Conservation (phyloP, 1,140 invertebrate genomes). For the Yoshiicerus persimilis region DNA sequence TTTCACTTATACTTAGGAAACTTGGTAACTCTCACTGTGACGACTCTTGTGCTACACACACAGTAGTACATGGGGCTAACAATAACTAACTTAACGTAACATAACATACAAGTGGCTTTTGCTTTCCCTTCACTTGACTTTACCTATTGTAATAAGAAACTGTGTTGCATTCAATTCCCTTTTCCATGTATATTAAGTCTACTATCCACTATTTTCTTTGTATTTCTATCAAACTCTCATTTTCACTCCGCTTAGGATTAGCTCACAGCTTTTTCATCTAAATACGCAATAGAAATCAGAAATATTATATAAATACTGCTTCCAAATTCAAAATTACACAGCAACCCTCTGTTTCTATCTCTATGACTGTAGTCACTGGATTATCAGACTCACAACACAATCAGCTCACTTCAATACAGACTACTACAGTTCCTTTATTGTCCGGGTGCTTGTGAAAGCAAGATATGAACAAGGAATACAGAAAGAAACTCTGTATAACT, state of each 20-base stretch:
- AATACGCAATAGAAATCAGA: neutral
- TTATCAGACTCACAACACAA: too few relatives aligned
- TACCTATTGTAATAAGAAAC: neutral
- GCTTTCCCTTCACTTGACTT: neutral
- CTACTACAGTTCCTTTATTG: neutral
- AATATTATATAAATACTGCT: neutral
- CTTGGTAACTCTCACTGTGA: neutral
- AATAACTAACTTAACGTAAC: neutral
- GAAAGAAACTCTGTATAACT: neutral
- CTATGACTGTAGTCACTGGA: neutral
- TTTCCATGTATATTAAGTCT: neutral
- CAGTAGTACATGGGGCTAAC: neutral
- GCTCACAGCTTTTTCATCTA: neutral
- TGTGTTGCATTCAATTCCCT: neutral
- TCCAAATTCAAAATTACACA: neutral
- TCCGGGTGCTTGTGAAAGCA: conserved; percentile 4
- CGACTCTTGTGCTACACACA: neutral
- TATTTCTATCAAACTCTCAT: neutral
- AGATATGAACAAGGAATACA: neutral
- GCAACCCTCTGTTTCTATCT: neutral
- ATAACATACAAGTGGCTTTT: neutral
- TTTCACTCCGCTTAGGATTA: neutral
- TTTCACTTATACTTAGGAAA: neutral
- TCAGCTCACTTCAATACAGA: neutral
- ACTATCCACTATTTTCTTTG: neutral